A percentile compares a stretch with the other conserved stretches of the same genome.
These are phyloP conservation scores for Emydura subglobosa DNA, from an alignment of 2,113 vertebrate species.

Conservation along the genomic window DNA sequence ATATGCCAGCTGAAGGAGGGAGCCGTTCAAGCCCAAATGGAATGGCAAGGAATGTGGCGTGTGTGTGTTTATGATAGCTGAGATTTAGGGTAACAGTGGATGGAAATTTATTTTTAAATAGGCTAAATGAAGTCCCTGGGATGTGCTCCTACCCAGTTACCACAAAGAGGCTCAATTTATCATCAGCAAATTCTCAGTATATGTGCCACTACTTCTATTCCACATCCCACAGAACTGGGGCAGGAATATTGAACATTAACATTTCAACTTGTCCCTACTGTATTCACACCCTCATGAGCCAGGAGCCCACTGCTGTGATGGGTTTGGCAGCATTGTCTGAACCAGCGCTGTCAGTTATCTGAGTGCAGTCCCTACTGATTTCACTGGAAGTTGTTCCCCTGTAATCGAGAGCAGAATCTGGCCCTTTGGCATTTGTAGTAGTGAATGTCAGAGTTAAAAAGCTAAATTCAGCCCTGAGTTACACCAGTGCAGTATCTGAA, in stretches of 20 bases:
- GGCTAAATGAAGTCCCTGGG: not conserved
- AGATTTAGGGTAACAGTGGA: not conserved
- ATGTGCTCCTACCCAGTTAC: not conserved
- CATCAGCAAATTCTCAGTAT: not conserved
- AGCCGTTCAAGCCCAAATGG: not conserved
- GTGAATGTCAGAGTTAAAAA: not conserved
- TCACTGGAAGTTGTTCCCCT: not conserved
- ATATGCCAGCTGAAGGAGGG: not conserved
- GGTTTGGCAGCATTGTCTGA: not conserved
- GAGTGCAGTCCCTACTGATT: not conserved
- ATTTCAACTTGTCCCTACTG: slow-evolving; percentile 11
- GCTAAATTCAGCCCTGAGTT: not conserved
- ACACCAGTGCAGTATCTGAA: not conserved
- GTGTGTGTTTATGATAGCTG: not conserved
- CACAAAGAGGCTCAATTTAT: not conserved
- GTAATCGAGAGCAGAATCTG: not conserved
- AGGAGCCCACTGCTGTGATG: not conserved
- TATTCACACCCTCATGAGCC: not conserved
- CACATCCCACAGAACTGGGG: not conserved
- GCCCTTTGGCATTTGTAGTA: not conserved
- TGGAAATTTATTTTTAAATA: not conserved
- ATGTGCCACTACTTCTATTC: not conserved
- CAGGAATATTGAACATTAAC: not conserved
- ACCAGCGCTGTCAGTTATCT: slow-evolving; percentile 28
- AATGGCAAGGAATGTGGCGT: not conserved